A percentile compares a stretch with the other conserved stretches of the same genome.
These are phyloP conservation scores for Agapostemon virescens DNA, from an alignment of 2,888 invertebrate species.

Conservation along the genomic window DNA sequence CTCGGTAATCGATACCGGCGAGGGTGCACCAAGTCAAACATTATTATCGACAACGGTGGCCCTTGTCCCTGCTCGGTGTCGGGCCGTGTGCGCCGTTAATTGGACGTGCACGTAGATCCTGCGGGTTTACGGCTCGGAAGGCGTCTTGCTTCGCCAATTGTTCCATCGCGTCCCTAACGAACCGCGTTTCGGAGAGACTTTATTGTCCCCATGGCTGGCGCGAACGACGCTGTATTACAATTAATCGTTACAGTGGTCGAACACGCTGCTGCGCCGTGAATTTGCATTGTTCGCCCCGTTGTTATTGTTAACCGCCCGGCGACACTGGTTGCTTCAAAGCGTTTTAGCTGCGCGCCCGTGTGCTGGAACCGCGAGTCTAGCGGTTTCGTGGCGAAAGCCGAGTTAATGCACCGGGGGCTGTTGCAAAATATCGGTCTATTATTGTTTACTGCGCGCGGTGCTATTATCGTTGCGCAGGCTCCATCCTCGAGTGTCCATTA, in stretches of 20 bases:
- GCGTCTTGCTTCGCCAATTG: constrained; percentile 22
- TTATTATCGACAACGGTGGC: constrained; percentile 57
- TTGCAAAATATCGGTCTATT: background rate
- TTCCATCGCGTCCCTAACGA: constrained; percentile 13
- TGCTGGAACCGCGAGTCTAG: background rate
- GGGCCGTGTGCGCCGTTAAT: constrained; percentile 47
- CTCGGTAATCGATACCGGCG: constrained; percentile 51
- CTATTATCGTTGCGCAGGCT: background rate
- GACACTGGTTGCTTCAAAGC: background rate
- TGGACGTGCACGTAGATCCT: constrained; percentile 49
- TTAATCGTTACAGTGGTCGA: constrained; percentile 40
- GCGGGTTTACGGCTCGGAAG: constrained; percentile 36
- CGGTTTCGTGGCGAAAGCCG: background rate
- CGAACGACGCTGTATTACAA: constrained; percentile 14
- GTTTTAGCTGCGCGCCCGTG: constrained; percentile 5
- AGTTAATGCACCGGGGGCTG: background rate
- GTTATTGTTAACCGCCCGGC: constrained; percentile 24
- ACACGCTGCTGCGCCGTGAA: constrained; percentile 23
- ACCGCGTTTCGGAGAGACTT: constrained; percentile 32
- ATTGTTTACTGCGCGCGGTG: background rate
- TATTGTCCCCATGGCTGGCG: constrained; percentile 25
- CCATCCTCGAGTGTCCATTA: background rate
- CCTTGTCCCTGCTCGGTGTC: constrained; percentile 39
- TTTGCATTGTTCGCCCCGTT: constrained; percentile 10
- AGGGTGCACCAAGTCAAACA: constrained; percentile 58